Base-by-base conservation (phyloP, 2,888 invertebrate genomes). In the Hypena proboscidalis region DNA sequence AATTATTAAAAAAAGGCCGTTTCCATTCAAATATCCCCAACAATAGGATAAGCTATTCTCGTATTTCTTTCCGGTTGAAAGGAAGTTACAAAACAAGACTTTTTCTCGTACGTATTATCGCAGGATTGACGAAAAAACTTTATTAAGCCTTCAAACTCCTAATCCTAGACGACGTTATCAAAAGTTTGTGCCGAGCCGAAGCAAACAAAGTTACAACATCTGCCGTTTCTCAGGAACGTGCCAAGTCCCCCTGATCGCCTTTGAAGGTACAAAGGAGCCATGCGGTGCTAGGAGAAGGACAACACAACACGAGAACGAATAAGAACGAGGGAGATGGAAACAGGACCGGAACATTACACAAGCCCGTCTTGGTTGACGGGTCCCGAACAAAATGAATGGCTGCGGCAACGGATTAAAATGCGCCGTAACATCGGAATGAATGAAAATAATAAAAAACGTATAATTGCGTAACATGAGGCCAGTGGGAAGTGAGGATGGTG, bases 211-310 rank as follows among this genome's bases (percentile, higher is more conserved):
- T 77, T 70, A 67, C 70, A 84, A 88, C 89, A 90, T 89, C 89
- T 90, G 90, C 83, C 80, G 80, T 75, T 82, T 90, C 90, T 85
- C 88, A 90, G 85, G 87, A 86, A 77, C 85, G 85, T 86, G 87
- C 83, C 83, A 75, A 75, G 82, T 82, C 70, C 85, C 82, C 85
- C 85, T 87, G 87, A 86, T 87, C 87, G 84, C 80, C 77, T 74
- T 67, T 67, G 62, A 74, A 69, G 68, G 74, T 70, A 86, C 80
- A 85, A 86, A 84, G 77, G 83, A 82, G 71, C 75, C 82, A 77
- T 71, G 81, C 79, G 73, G 77, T 65, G 73, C 62, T 39, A 37
- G 51, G 75, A 84, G 31, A 59, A 66, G 62, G 83, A 84, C 35
- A 43, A 57, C 11, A 7, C 47, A 41, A 72, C 37, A 53, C 11